Evolutionary conservation across 1,140 invertebrate species (phyloP).

Genomic region (Drosophila yakuba): DNA sequence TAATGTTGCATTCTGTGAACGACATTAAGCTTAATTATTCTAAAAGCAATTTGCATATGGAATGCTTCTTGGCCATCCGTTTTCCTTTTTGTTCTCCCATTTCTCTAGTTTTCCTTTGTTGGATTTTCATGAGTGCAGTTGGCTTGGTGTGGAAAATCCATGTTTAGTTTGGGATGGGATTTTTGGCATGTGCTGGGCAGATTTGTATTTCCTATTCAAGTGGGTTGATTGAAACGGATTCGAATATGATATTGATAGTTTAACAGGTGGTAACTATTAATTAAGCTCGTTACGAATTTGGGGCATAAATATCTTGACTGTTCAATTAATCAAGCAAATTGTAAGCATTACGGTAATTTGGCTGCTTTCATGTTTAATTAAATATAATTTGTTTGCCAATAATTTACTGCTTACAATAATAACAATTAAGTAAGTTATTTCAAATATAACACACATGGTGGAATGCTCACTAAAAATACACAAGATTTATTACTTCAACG

Average conservation of each 20-base stretch:
- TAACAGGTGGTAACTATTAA: constrained; percentile 11
- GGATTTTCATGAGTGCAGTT: constrained; percentile 1
- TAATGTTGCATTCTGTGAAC: constrained; percentile 55
- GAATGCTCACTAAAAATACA: no score
- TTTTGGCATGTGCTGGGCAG: constrained; percentile 47
- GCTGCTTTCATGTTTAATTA: no score
- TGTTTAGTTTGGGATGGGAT: constrained; percentile 22
- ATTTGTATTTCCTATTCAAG: constrained; percentile 14
- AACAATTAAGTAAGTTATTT: no score
- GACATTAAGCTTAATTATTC: constrained; percentile 66
- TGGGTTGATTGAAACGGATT: constrained; percentile 13
- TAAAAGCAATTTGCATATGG: constrained; percentile 66
- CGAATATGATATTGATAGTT: not conserved
- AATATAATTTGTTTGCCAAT: no score
- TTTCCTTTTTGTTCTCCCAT: constrained; percentile 8
- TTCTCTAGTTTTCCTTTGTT: constrained; percentile 13
- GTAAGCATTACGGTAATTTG: no score
- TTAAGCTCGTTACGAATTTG: not conserved
- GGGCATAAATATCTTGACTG: not conserved
- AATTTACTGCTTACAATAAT: no score
- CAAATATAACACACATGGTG: no score
- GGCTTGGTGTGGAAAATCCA: constrained; percentile 21
- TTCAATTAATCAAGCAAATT: no score
- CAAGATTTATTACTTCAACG: not conserved
- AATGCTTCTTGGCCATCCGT: constrained; percentile 30